Percentiles rank a stretch among this genome's conserved stretches.
Evolutionary conservation across 2,888 invertebrate genomes (phyloP).

Genomic region (Xestobium rufovillosum): DNA sequence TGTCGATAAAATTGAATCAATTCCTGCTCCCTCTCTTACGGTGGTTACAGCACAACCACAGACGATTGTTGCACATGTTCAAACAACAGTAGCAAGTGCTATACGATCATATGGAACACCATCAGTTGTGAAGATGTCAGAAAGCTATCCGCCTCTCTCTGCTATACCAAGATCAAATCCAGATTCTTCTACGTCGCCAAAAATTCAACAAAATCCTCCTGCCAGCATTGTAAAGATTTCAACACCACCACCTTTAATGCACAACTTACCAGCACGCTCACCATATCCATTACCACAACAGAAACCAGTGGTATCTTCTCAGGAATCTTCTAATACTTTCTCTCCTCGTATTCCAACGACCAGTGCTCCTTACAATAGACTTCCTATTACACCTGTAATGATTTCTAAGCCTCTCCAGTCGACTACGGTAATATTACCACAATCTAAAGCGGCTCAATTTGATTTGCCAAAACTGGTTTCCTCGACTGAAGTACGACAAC

Average conservation of each 20-base stretch:
- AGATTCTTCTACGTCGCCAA: constrained; percentile 14
- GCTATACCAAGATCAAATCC: constrained; percentile 29
- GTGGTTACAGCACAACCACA: neutral
- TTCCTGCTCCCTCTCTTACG: neutral
- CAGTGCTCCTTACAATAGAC: constrained; percentile 46
- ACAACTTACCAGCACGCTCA: constrained; percentile 31
- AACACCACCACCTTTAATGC: constrained; percentile 13
- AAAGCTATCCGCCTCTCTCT: constrained; percentile 26
- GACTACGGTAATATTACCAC: constrained; percentile 42
- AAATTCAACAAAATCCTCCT: constrained; percentile 17
- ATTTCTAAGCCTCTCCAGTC: constrained; percentile 52
- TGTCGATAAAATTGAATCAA: too few relatives aligned
- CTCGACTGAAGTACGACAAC: constrained; percentile 29
- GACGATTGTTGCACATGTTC: neutral
- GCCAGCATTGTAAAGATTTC: constrained; percentile 19
- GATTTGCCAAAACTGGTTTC: constrained; percentile 35
- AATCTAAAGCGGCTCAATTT: constrained; percentile 36
- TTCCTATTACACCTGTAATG: constrained; percentile 53
- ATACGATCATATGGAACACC: too few relatives aligned
- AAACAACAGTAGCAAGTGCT: neutral
- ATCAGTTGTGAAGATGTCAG: constrained; percentile 27
- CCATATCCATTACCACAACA: constrained; percentile 28
- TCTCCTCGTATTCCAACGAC: constrained; percentile 24
- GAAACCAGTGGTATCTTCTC: constrained; percentile 17
- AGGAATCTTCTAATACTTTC: constrained; percentile 19